Conservation (phyloP, 2,888 invertebrate species). For the Nematopogon swammerdamellus region DNA sequence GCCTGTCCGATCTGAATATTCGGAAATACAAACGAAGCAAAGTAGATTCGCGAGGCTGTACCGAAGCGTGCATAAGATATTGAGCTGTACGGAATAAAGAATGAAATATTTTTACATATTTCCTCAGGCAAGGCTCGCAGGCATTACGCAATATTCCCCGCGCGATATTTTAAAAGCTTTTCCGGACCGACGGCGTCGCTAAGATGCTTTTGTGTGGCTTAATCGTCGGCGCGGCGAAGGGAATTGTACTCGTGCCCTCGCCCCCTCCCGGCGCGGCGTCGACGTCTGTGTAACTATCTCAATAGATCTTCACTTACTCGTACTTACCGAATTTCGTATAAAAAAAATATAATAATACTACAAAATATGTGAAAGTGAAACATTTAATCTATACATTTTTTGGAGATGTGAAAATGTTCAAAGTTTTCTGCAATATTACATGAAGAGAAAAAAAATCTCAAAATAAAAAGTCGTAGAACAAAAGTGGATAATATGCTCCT, state of each 20-base stretch:
- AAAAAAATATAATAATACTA: too few species aligned
- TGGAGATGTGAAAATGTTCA: too few species aligned
- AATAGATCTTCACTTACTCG: too few species aligned
- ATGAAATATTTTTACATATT: slow-evolving; percentile 48
- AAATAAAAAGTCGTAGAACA: too few species aligned
- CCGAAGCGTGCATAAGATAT: neutral
- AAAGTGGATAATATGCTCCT: too few species aligned
- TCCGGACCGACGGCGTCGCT: slow-evolving; percentile 32
- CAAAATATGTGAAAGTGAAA: too few species aligned
- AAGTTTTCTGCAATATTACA: too few species aligned
- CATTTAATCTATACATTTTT: too few species aligned
- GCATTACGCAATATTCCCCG: slow-evolving; percentile 43
- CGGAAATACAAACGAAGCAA: neutral
- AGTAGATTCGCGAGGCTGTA: neutral
- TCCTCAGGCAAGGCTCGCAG: slow-evolving; percentile 7
- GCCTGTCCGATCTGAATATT: neutral
- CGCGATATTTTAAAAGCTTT: slow-evolving; percentile 50
- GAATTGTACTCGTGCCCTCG: slow-evolving; percentile 19
- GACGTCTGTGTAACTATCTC: too few species aligned
- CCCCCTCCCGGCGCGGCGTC: slow-evolving; percentile 24
- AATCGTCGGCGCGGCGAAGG: neutral
- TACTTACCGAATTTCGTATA: too few species aligned
- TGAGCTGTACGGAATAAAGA: slow-evolving; percentile 22
- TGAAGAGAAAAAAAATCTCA: too few species aligned
- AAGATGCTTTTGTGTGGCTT: slow-evolving; percentile 5